Evolutionary conservation across 2,113 vertebrate genomes (phyloP), one percentile per base, ranked within the genome.

Genomic region (Limanda limanda): DNA sequence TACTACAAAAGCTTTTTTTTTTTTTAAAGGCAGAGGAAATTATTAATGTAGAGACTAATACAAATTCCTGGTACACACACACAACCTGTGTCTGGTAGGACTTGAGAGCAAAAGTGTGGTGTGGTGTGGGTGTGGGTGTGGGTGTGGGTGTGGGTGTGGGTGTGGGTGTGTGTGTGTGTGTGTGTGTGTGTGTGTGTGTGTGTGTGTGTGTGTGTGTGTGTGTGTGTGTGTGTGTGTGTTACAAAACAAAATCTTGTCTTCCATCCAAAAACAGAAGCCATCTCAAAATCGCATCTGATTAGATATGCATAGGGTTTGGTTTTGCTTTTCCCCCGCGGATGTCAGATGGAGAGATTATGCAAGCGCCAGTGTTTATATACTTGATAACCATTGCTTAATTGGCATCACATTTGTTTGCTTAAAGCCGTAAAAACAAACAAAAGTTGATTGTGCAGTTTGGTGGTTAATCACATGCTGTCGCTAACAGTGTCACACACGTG

Each of bases 291-390:
- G 24, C 70, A 71, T 71, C 13, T 83, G 6, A 64, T 71, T 31
- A 73, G 71, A 72, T 68, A 81, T 78, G 37, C 45, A 77, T 8
- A 71, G 4, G 42, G 70, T 9, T 24, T 20, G 57, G 14, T 59
- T 40, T 51, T 27, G 23, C 18, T 59, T 82, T 76, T 21, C 15
- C 45, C 61, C 59, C 52, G 65, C 13, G 79, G 73, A 71, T 62
- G 85, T 79, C 83, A 90, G 83, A 86, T 85, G 73, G 23, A 18
- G 37, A 60, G 74, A 75, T 82, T 85, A 84, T 69, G 37, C 21
- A 79, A 78, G 67, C 40, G 64, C 24, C 58, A 13, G 18, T 80
- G 76, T 89, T 82, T 78, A 61, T 66, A 83, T 57, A 88, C 47
- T 65, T 76, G 68, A 88, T 70, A 71, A 65, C 8, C 45, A 71